phyloP scores from a whole-genome alignment of 2,888 invertebrate species.

The Archips crataeganus region DNA sequence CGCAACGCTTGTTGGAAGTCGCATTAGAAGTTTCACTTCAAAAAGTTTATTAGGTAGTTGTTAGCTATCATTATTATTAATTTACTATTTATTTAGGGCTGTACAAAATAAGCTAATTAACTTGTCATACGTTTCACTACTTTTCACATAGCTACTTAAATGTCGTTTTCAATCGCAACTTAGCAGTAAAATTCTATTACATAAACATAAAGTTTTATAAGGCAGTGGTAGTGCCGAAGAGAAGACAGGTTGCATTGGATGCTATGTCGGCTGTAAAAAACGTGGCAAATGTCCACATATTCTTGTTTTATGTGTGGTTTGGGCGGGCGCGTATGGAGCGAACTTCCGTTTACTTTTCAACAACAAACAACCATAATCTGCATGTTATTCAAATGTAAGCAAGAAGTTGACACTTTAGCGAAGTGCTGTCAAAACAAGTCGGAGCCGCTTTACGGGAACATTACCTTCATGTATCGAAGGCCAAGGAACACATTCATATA shows the following conservation, averaged over 20 bases:
- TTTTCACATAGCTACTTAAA: not conserved
- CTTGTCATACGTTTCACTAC: too few species aligned
- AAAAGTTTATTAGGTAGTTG: too few species aligned
- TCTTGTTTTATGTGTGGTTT: conserved; percentile 40
- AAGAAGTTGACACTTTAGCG: conserved; percentile 19
- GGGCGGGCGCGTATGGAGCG: conserved; percentile 1
- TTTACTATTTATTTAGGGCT: too few species aligned
- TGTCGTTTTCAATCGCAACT: conserved; percentile 7
- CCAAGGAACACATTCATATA: not conserved
- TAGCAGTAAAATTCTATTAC: conserved; percentile 14
- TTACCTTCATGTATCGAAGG: conserved; percentile 7
- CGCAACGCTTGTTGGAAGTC: too few species aligned
- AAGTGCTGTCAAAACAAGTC: conserved; percentile 7
- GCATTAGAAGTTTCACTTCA: too few species aligned
- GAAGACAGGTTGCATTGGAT: not conserved
- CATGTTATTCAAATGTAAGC: conserved; percentile 26
- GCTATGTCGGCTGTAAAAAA: conserved; percentile 34
- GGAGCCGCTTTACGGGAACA: not conserved
- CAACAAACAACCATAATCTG: conserved; percentile 27
- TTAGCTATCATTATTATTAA: too few species aligned
- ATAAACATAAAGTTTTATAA: conserved; percentile 30
- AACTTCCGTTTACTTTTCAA: conserved; percentile 27
- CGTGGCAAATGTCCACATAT: conserved; percentile 45
- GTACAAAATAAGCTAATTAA: too few species aligned
- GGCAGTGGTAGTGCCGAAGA: conserved; percentile 4